A percentile compares a stretch with the other conserved stretches of the same genome.
Evolutionary conservation across 2,797 vertebrate genomes (phyloP).

Genomic region (Ciconia nigra): DNA sequence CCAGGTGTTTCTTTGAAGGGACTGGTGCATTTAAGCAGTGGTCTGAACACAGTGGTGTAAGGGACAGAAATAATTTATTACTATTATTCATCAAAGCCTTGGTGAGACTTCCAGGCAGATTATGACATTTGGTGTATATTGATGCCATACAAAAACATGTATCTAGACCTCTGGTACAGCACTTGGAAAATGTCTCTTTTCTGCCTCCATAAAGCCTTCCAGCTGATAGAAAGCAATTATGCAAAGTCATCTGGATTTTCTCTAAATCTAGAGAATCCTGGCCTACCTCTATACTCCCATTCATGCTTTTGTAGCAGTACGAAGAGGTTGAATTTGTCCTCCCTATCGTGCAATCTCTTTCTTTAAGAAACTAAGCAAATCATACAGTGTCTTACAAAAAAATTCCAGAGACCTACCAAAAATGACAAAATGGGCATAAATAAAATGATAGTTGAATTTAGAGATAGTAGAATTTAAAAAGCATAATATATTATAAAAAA

Average conservation of each 20-base stretch:
- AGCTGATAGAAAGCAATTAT: not conserved
- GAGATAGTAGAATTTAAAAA: not conserved
- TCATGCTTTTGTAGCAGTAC: not conserved
- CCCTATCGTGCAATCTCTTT: not conserved
- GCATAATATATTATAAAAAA: not conserved
- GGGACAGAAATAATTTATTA: not conserved
- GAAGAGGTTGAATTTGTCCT: not conserved
- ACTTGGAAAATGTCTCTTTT: not conserved
- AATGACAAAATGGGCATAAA: not conserved
- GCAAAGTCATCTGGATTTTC: not conserved
- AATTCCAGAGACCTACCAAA: not conserved
- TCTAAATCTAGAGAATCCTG: not conserved
- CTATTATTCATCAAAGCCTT: not conserved
- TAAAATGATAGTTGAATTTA: not conserved
- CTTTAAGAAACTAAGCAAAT: not conserved
- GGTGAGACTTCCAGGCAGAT: not conserved
- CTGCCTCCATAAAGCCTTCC: not conserved
- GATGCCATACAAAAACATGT: not conserved
- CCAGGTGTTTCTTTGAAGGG: not conserved
- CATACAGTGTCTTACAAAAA: not conserved
- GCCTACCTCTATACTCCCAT: not conserved
- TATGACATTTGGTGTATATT: not conserved
- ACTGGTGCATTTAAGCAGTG: not conserved
- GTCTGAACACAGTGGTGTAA: not conserved
- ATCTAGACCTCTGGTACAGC: not conserved